Evolutionary conservation across 2,888 invertebrate species (phyloP).

Genomic region (Acronicta leporina): DNA sequence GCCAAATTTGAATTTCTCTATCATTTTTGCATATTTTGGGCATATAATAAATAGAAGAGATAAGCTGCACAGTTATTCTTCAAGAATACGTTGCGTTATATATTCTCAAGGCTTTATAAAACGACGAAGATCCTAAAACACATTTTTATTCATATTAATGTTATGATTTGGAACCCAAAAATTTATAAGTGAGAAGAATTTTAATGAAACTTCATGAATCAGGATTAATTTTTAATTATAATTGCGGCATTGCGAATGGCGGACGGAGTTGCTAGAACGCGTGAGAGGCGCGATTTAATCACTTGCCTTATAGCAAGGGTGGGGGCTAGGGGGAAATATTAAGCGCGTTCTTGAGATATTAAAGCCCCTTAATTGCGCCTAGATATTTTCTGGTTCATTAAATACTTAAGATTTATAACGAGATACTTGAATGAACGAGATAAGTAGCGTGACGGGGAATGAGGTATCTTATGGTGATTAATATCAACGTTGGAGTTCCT

Average conservation of each 20-base stretch:
- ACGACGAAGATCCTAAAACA: slow-evolving; percentile 29
- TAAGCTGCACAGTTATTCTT: slow-evolving; percentile 34
- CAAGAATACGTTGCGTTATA: slow-evolving; percentile 21
- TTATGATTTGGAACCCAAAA: slow-evolving; percentile 61
- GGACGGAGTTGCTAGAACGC: slow-evolving; percentile 76
- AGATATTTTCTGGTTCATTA: slow-evolving; percentile 82
- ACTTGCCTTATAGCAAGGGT: slow-evolving; percentile 79
- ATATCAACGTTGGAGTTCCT: slow-evolving; percentile 40
- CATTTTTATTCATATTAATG: slow-evolving; percentile 58
- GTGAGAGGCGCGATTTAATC: slow-evolving; percentile 84
- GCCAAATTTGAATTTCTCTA: slow-evolving; percentile 56
- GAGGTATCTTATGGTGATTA: slow-evolving; percentile 55
- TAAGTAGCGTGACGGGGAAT: slow-evolving; percentile 62
- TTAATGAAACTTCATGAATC: slow-evolving; percentile 70
- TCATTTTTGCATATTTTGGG: slow-evolving; percentile 55
- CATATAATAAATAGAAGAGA: slow-evolving; percentile 45
- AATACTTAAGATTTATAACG: slow-evolving; percentile 75
- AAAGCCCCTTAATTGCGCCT: slow-evolving; percentile 79
- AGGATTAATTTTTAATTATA: slow-evolving; percentile 87
- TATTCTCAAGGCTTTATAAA: slow-evolving; percentile 32
- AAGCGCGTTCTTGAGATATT: slow-evolving; percentile 84
- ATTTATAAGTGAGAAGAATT: slow-evolving; percentile 63
- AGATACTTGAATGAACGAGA: slow-evolving; percentile 63
- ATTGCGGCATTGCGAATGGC: slow-evolving; percentile 78
- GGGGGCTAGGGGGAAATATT: slow-evolving; percentile 71